These are phyloP conservation scores for Eristalis intricaria DNA, from an alignment of 2,888 invertebrate species.

Conservation along the genomic window DNA sequence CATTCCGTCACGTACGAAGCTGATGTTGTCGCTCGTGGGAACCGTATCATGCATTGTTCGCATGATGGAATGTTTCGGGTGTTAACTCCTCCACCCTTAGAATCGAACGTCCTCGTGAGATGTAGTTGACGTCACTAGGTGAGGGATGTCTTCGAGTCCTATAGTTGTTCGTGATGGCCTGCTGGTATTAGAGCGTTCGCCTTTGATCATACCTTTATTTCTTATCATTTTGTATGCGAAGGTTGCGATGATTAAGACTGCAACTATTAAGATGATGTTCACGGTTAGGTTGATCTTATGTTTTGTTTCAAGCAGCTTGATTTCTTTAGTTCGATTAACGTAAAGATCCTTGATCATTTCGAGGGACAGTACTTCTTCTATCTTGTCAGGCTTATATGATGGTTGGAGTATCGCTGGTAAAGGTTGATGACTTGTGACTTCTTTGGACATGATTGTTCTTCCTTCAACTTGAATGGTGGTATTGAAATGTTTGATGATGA, in stretches of 20 bases:
- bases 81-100: slow-evolving; percentile 8
- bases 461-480: slow-evolving; percentile 8
- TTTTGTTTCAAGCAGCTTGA: slow-evolving; percentile 21
- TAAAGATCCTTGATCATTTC: slow-evolving; percentile 6
- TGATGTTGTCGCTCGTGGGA: slow-evolving; percentile 7
- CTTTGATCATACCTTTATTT: too few relatives aligned
- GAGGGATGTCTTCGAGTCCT: background rate
- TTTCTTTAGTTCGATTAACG: slow-evolving; percentile 9
- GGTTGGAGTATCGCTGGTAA: slow-evolving; percentile 5
- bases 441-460: slow-evolving; percentile 12
- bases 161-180: too few relatives aligned
- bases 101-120: slow-evolving; percentile 11
- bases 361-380: slow-evolving; percentile 8
- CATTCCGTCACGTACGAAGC: background rate
- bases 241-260: slow-evolving; percentile 7
- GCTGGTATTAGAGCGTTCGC: too few relatives aligned
- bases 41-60: slow-evolving; percentile 5
- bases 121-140: slow-evolving; percentile 8
- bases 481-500: slow-evolving; percentile 5
- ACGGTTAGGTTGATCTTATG: slow-evolving; percentile 15
- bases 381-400: slow-evolving; percentile 8
- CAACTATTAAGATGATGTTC: slow-evolving; percentile 9
- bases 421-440: slow-evolving; percentile 4
- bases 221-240: slow-evolving; percentile 18
- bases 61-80: slow-evolving; percentile 11